Percentiles rank a stretch among this genome's conserved stretches.
phyloP scores from a whole-genome alignment of 2,888 invertebrate species.

The Cryptus armator region DNA sequence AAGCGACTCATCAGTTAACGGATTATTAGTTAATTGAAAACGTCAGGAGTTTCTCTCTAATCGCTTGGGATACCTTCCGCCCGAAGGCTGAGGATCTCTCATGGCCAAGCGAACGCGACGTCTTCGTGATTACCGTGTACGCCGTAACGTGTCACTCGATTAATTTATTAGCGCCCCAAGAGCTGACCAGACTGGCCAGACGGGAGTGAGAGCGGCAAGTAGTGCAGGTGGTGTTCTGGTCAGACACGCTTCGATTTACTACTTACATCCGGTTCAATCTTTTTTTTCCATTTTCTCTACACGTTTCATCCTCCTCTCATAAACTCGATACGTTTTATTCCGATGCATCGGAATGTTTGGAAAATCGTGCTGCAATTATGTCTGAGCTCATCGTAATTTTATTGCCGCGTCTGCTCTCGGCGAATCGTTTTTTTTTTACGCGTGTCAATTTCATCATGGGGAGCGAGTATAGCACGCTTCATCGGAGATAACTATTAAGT shows the following conservation, averaged over 20 bases:
- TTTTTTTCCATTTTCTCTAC: slow-evolving; percentile 1
- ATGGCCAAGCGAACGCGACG: slow-evolving; percentile 19
- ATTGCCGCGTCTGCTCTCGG: too few relatives aligned
- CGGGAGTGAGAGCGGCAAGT: slow-evolving; percentile 39
- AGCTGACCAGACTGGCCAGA: slow-evolving; percentile 5
- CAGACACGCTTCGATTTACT: slow-evolving; percentile 60
- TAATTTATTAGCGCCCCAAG: slow-evolving; percentile 63
- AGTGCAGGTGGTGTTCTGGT: slow-evolving; percentile 58
- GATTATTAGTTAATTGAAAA: slow-evolving; percentile 69
- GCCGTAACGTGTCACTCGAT: slow-evolving; percentile 68
- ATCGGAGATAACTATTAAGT: background rate
- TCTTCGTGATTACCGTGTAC: slow-evolving; percentile 64
- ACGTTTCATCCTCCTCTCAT: slow-evolving; percentile 5
- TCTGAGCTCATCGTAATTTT: background rate
- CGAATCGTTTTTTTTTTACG: too few relatives aligned
- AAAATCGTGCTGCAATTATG: background rate
- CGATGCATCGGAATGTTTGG: slow-evolving; percentile 11
- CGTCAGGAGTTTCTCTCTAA: slow-evolving; percentile 59
- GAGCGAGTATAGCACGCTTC: slow-evolving; percentile 14
- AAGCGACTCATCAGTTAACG: slow-evolving; percentile 55
- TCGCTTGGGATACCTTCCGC: slow-evolving; percentile 53
- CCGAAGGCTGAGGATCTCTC: slow-evolving; percentile 58
- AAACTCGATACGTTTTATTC: slow-evolving; percentile 27
- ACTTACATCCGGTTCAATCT: slow-evolving; percentile 44
- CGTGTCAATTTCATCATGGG: too few relatives aligned